Percentiles rank a stretch among this genome's conserved stretches.
Conservation (phyloP, 2,113 vertebrate species). For the Ptyas mucosa region DNA sequence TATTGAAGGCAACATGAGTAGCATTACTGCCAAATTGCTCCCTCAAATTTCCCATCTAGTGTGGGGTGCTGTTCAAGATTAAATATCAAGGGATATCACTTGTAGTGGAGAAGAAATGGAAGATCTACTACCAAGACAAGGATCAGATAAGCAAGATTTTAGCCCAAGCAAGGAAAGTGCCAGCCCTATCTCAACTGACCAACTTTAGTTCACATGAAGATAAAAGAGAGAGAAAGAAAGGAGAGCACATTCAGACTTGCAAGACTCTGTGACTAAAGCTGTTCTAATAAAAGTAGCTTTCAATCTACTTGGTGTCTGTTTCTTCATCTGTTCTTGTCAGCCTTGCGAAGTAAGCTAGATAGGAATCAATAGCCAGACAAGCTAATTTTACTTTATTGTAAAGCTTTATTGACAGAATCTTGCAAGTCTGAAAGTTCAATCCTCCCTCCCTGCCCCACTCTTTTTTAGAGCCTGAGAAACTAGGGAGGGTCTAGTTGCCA, state of each 20-base stretch:
- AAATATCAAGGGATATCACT: neutral
- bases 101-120: neutral
- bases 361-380: too few relatives aligned
- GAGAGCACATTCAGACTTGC: neutral
- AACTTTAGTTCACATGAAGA: neutral
- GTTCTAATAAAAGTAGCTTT: neutral
- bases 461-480: too few relatives aligned
- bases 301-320: neutral
- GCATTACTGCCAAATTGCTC: neutral
- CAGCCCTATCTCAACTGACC: neutral
- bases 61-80: neutral
- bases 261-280: neutral
- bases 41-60: neutral
- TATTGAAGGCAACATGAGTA: neutral
- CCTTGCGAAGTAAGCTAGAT: too few relatives aligned
- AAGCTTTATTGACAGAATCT: too few relatives aligned
- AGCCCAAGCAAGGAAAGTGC: neutral
- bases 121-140: neutral
- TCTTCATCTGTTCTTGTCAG: neutral
- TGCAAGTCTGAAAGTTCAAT: too few relatives aligned
- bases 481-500: too few relatives aligned
- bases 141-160: neutral
- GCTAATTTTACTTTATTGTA: too few relatives aligned
- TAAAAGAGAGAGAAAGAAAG: neutral
- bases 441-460: too few relatives aligned